Conservation (phyloP, 2,113 vertebrate species). For the Serinus canaria region DNA sequence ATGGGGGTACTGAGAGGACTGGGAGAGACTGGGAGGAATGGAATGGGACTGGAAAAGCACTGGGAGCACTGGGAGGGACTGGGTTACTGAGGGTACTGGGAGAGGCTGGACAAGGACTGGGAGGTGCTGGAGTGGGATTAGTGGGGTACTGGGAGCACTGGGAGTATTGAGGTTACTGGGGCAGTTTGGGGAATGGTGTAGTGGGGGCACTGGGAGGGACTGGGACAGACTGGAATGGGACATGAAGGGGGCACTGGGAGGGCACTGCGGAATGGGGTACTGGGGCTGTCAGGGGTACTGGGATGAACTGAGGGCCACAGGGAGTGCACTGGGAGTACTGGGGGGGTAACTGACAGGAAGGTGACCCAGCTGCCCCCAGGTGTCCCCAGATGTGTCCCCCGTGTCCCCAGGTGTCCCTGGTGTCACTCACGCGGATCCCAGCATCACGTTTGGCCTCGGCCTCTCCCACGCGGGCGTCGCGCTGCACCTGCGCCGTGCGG, state of each 20-base stretch:
- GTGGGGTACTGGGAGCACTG: neutral
- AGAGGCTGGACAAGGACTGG: neutral
- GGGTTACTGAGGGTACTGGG: neutral
- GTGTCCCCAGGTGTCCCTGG: neutral
- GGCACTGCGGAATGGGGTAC: neutral
- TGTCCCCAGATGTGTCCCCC: neutral
- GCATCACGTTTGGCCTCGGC: neutral
- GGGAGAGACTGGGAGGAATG: neutral
- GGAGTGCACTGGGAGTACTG: too few relatives aligned
- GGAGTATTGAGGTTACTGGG: too few relatives aligned
- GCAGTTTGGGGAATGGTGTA: neutral
- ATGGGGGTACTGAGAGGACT: neutral
- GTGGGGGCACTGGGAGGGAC: too few relatives aligned
- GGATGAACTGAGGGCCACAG: neutral
- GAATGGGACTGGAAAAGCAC: neutral
- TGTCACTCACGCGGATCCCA: neutral
- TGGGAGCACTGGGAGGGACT: neutral
- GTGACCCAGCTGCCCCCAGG: neutral
- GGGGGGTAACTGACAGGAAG: neutral
- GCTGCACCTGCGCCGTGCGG: neutral
- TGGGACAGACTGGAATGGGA: neutral
- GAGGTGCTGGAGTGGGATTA: neutral
- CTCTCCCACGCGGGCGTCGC: neutral
- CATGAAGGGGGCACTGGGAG: neutral
- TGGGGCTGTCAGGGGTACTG: neutral